Evolutionary conservation across 2,113 vertebrate genomes (phyloP).

Genomic region (Sphaerodactylus townsendi): DNA sequence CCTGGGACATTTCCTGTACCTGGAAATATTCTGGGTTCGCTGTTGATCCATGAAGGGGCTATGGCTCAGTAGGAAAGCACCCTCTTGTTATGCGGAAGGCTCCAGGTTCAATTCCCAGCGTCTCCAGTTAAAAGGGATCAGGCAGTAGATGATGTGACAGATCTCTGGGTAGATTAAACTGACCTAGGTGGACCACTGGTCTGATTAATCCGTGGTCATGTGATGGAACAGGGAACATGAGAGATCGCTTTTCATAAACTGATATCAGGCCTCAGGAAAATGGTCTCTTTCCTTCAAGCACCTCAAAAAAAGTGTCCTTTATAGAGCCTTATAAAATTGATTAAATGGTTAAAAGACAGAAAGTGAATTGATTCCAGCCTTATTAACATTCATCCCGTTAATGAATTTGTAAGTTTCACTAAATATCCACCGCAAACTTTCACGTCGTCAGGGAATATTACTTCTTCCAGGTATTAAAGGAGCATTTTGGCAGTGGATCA

Average conservation of each 20-base stretch:
- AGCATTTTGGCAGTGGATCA: neutral
- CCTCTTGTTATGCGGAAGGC: no score
- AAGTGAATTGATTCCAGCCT: neutral
- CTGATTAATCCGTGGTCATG: no score
- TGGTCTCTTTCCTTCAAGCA: neutral
- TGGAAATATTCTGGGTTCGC: neutral
- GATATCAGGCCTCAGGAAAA: neutral
- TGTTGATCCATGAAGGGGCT: neutral
- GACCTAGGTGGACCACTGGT: no score
- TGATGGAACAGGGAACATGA: neutral
- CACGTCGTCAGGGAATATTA: neutral
- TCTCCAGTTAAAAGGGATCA: no score
- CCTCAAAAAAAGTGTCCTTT: neutral
- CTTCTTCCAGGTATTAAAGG: neutral
- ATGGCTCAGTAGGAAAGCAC: no score
- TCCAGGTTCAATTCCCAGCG: no score
- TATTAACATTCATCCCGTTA: constrained; percentile 7
- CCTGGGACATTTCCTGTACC: neutral
- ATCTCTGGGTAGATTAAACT: no score
- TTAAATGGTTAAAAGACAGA: neutral
- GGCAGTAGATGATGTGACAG: no score
- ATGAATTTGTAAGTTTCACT: neutral
- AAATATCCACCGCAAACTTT: constrained; percentile 12
- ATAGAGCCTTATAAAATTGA: neutral
- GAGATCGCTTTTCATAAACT: neutral